Base-by-base conservation (phyloP, 2,797 vertebrate species). In the Vipera ursinii region DNA sequence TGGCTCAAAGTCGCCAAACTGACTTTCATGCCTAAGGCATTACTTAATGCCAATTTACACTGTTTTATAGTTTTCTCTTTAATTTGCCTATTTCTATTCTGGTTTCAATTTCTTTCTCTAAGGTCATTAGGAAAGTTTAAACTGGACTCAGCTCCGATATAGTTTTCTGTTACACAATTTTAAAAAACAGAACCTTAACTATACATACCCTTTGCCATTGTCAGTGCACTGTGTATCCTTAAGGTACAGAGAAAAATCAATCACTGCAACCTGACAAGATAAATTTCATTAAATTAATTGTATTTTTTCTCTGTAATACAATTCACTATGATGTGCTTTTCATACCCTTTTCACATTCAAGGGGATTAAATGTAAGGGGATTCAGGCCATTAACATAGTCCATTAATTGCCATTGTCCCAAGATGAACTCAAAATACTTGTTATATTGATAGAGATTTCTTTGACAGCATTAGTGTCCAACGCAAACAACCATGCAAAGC, bases 201-300 rank as follows among this genome's bases (percentile, higher is more conserved):
- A 60, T 93, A 98, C 99, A 97, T 97, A 99, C 99, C 99, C 98
- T 97, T 98, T 99, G 93, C 95, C 94, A 38, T 96, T 97, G 95
- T 98, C 98, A 28, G 93, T 98, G 94, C 97, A 97, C 91, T 98
- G 98, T 0, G 98, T 97, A 93, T 99, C 99, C 96, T 99, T 99
- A 94, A 99, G 98, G 97, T 99, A 99, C 93, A 99, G 97, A 51
- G 99, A 99, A 96, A 99, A 99, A 96, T 99, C 99, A 88, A 99
- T 99, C 96, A 99, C 98, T 92, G 98, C 99, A 95, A 99, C 99
- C 99, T 99, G 96, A 95, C 60, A 92, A 93, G 94, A 94, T 69
- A 55, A 90, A 51, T 56, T n/a, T 44, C 94, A 69, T 85, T 94
- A 92, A 86, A 3, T 61, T 53, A 87, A 86, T 15, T 32, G 78